A percentile compares a stretch with the other conserved stretches of the same genome.
Conservation (phyloP, 2,113 vertebrate species). For the Numida meleagris region DNA sequence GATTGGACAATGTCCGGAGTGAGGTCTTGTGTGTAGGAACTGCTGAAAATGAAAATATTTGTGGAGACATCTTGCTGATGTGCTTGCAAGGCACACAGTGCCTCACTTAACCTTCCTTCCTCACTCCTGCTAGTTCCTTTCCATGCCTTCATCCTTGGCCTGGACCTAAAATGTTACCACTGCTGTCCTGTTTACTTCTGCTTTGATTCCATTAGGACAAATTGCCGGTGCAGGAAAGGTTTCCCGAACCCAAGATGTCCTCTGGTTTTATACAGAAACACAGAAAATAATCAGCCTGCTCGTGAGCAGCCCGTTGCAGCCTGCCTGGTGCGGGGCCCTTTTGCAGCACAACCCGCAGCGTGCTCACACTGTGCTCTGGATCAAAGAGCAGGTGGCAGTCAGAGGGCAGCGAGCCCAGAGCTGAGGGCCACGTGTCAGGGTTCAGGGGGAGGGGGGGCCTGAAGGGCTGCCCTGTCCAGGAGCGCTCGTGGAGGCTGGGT, state of each 20-base stretch:
- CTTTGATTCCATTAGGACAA: not conserved
- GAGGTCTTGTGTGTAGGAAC: not conserved
- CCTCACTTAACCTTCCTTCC: not conserved
- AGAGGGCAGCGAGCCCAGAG: rapidly evolving
- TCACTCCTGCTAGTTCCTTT: not conserved
- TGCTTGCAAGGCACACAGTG: not conserved
- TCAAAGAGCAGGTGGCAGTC: not conserved
- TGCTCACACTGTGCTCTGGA: not conserved
- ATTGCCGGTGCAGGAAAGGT: not conserved
- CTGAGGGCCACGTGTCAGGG: rapidly evolving
- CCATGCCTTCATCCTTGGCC: not conserved
- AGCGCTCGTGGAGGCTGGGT: not conserved
- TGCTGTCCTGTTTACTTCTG: not conserved
- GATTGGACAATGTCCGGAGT: not conserved
- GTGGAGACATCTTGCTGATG: not conserved
- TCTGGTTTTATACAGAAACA: not conserved
- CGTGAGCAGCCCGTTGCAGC: not conserved
- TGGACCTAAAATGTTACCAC: not conserved
- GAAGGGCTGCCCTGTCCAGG: not conserved
- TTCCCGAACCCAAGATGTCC: not conserved
- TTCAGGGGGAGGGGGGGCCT: not conserved
- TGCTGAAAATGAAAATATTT: not conserved
- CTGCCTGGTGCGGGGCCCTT: not conserved
- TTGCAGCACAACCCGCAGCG: not conserved
- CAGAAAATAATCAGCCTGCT: not conserved